Conservation (phyloP, 1,140 invertebrate species). For the Aradophagus sp. region DNA sequence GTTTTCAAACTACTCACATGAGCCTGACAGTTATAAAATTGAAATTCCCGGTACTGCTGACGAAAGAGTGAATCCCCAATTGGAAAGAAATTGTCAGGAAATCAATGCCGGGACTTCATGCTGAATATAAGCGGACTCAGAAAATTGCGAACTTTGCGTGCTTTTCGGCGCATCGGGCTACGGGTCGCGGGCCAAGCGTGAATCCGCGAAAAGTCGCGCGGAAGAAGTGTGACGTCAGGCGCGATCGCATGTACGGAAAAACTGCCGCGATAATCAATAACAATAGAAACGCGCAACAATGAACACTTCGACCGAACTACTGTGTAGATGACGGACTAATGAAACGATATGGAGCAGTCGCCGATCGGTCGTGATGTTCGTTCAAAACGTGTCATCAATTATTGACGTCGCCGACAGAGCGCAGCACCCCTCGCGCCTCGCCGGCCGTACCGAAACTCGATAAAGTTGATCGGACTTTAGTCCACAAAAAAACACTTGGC, state of each 20-base stretch:
- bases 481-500: too few species aligned
- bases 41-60: too few species aligned
- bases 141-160: neutral
- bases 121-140: neutral
- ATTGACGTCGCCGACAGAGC: too few species aligned
- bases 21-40: too few species aligned
- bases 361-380: neutral
- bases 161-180: neutral
- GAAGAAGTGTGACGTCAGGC: neutral
- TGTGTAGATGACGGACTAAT: neutral
- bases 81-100: too few species aligned
- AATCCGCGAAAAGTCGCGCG: neutral
- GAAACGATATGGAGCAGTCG: neutral
- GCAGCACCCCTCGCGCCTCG: too few species aligned
- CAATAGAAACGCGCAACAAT: neutral
- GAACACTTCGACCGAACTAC: neutral
- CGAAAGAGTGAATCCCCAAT: too few species aligned
- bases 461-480: too few species aligned
- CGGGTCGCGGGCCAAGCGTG: neutral
- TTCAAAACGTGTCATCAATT: too few species aligned
- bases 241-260: slow-evolving; percentile 1
- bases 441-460: too few species aligned
- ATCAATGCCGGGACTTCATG: slow-evolving; percentile 9
- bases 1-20: too few species aligned
- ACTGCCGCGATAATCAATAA: slow-evolving; percentile 1